Conservation (phyloP, 2,113 vertebrate species). For the Onychorhynchus coronatus region DNA sequence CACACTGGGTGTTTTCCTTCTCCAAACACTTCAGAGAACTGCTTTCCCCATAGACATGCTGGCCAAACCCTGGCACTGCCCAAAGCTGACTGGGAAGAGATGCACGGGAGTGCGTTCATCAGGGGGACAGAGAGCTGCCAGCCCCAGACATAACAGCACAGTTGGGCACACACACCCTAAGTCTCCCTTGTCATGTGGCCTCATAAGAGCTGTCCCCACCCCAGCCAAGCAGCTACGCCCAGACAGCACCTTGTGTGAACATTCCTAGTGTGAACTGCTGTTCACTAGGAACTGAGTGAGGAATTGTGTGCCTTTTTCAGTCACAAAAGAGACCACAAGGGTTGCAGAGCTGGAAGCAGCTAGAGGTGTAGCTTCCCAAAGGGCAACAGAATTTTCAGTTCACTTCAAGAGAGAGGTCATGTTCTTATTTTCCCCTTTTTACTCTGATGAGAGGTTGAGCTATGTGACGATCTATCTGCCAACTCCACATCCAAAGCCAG, state of each 20-base stretch:
- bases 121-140: not conserved
- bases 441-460: not conserved
- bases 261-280: not conserved
- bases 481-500: not conserved
- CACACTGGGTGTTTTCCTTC: not conserved
- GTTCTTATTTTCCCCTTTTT: not conserved
- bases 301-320: not conserved
- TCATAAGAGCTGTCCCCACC: not conserved
- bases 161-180: not conserved
- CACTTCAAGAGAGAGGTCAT: not conserved
- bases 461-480: not conserved
- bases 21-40: not conserved
- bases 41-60: not conserved
- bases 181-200: not conserved
- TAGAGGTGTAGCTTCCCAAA: not conserved
- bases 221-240: not conserved
- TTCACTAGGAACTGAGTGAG: not conserved
- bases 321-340: not conserved
- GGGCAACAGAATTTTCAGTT: not conserved
- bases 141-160: fast-evolving
- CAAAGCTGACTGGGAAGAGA: not conserved
- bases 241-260: not conserved
- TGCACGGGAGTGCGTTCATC: not conserved
- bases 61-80: not conserved
- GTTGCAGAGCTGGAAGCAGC: not conserved